Evolutionary conservation across 2,797 vertebrate genomes (phyloP).

Genomic region (Chloroceryle inda): DNA sequence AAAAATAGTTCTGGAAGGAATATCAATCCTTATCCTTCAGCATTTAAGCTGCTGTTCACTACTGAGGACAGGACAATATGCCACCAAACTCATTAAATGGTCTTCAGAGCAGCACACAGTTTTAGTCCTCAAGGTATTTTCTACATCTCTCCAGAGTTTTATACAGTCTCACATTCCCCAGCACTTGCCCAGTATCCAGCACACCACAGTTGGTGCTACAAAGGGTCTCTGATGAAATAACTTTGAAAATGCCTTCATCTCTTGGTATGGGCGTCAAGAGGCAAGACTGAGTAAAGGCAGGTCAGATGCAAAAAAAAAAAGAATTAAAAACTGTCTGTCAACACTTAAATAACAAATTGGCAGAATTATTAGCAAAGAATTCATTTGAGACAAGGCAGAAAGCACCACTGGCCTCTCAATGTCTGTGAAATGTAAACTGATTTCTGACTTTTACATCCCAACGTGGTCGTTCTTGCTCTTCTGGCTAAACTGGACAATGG

Average conservation of each 20-base stretch:
- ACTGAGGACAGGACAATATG: background rate
- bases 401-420: background rate
- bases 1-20: background rate
- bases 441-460: background rate
- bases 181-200: background rate
- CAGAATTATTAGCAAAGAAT: background rate
- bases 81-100: background rate
- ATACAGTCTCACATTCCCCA: background rate
- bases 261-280: background rate
- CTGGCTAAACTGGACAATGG: background rate
- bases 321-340: background rate
- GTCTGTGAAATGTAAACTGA: background rate
- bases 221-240: background rate
- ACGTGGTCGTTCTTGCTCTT: background rate
- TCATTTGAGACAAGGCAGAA: conserved; percentile 17
- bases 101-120: background rate
- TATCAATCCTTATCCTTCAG: background rate
- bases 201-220: background rate
- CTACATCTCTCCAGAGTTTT: background rate
- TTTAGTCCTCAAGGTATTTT: background rate
- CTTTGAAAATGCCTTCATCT: background rate
- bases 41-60: background rate
- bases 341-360: background rate
- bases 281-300: background rate
- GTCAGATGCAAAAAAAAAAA: background rate